Evolutionary conservation across 2,797 vertebrate genomes (phyloP), one percentile per base, ranked within the genome.

Genomic region (Anabacerthia variegaticeps): DNA sequence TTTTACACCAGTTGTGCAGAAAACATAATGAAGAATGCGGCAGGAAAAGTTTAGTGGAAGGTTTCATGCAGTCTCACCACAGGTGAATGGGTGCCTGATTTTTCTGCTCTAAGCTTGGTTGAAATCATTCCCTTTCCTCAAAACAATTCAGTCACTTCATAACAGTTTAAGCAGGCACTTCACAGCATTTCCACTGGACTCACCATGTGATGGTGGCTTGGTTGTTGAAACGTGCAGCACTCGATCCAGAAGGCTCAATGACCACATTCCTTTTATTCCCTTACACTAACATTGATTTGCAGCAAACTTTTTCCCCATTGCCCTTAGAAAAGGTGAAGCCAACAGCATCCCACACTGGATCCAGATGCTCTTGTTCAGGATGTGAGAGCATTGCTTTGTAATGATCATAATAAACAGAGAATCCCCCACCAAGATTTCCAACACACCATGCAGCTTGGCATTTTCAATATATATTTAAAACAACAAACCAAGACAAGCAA

Each of bases 381-480:
- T 46, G 12, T 34, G 62, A 89, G 54, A 95, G 58, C 0, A 4
- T 22, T 88, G 68, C 66, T 93, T 94, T 95, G 86, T 86, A 95
- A 96, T 88, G 78, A 92, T 49, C 23, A 80, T 62, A 85, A 88
- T 89, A 97, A 97, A 96, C 88, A 94, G 65, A 96, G 71, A 91
- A 69, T 73, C 82, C 87, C 59, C 84, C 3, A 9, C 94, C 97
- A 97, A 96, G 94, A 86, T 94, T 96, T 96, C 72, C 90, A 89
- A 75, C 0, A 26, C 85, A 85, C 89, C 59, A 41, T 76, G 82
- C 58, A n/a, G 11, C 89, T 91, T 74, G 52, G 96, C 67, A 56
- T 96, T 97, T 97, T 97, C 96, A 97, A 97, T 97, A 97, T 97
- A 96, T 97, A 97, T 98, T 97, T 98, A 98, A 98, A 98, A 98